These are phyloP conservation scores for Caenorhabditis sp. DNA, from an alignment of 2,888 invertebrate genomes.

Conservation along the genomic window DNA sequence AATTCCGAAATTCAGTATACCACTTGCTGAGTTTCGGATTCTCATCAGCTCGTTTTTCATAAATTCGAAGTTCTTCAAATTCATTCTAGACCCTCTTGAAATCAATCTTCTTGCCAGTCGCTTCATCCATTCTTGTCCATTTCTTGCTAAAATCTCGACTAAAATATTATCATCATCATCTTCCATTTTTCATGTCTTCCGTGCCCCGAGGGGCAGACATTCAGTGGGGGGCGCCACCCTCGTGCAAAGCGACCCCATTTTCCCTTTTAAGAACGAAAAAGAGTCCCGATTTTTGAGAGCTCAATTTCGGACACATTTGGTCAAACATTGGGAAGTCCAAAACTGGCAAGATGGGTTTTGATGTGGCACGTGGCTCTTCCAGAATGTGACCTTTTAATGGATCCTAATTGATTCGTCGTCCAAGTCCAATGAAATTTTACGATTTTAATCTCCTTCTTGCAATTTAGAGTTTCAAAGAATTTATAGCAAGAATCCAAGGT, in stretches of 20 bases:
- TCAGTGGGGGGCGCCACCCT: conserved; percentile 8
- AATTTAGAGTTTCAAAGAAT: conserved; percentile 7
- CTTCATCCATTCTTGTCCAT: conserved; percentile 2
- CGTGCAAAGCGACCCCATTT: conserved; percentile 7
- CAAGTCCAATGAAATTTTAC: not conserved
- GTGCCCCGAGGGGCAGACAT: conserved; percentile 48
- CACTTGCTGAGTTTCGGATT: no score
- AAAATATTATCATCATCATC: conserved; percentile 42
- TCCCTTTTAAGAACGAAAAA: not conserved
- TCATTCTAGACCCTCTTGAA: no score
- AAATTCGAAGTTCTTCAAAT: no score
- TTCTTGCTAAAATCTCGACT: not conserved
- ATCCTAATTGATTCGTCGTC: not conserved
- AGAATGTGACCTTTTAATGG: not conserved
- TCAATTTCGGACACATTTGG: conserved; percentile 31
- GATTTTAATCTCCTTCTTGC: conserved; percentile 12
- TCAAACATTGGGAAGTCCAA: conserved; percentile 10
- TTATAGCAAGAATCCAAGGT: conserved; percentile 8
- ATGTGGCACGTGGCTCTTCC: conserved; percentile 7
- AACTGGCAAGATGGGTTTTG: conserved; percentile 31
- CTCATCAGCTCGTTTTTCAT: no score
- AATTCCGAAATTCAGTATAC: no score
- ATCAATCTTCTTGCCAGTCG: not conserved
- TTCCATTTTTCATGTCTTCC: conserved; percentile 55
- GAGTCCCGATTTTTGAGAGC: conserved; percentile 35